These are phyloP conservation scores for Telmatherina bonti DNA, from an alignment of 2,797 vertebrate genomes.

Conservation along the genomic window DNA sequence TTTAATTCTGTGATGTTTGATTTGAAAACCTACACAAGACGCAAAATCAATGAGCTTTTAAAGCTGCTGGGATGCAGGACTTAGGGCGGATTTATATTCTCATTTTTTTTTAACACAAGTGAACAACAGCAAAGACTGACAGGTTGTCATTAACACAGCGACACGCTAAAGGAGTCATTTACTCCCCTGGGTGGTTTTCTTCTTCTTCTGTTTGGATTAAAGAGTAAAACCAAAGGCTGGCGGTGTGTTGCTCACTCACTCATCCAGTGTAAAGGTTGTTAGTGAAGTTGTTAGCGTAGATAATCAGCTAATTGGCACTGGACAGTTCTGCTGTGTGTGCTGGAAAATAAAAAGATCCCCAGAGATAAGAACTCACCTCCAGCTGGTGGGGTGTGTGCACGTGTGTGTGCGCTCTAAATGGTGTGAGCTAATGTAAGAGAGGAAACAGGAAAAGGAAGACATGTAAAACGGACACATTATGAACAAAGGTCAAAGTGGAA, in stretches of 20 bases:
- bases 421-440: slow-evolving; percentile 83
- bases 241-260: slow-evolving; percentile 46
- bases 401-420: slow-evolving; percentile 49
- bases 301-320: slow-evolving; percentile 79
- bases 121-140: not conserved
- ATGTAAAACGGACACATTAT: slow-evolving; percentile 32
- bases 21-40: not conserved
- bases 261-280: slow-evolving; percentile 40
- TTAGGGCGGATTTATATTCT: too few relatives aligned
- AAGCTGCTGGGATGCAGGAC: not conserved
- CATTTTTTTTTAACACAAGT: not conserved
- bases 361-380: slow-evolving; percentile 67
- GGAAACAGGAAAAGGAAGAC: slow-evolving; percentile 16
- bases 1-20: not conserved
- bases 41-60: not conserved
- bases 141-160: slow-evolving; percentile 23
- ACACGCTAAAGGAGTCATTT: not conserved
- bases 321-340: slow-evolving; percentile 75
- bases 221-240: slow-evolving; percentile 26
- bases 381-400: slow-evolving; percentile 42
- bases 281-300: slow-evolving; percentile 70
- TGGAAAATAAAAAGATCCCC: slow-evolving; percentile 81
- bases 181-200: slow-evolving; percentile 12
- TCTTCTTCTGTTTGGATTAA: slow-evolving; percentile 9
- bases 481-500: slow-evolving; percentile 38